These are phyloP conservation scores for Baryphthengus martii DNA, from an alignment of 2,113 vertebrate species.

Conservation along the genomic window DNA sequence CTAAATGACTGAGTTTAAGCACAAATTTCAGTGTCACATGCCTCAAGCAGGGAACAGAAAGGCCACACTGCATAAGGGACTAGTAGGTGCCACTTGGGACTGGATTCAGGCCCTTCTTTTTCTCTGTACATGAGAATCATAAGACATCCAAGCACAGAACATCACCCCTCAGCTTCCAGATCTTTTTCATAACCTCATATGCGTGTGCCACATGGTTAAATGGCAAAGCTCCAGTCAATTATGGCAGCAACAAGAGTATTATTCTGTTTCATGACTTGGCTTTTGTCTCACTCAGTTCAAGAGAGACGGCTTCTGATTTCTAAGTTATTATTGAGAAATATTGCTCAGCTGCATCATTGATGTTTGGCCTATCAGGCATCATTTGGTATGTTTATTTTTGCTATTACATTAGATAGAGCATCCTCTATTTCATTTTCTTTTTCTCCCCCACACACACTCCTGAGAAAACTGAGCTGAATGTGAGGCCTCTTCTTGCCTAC, in stretches of 20 bases:
- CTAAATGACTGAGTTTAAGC: neutral
- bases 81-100: neutral
- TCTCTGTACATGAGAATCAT: neutral
- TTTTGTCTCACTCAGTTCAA: neutral
- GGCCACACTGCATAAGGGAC: neutral
- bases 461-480: neutral
- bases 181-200: neutral
- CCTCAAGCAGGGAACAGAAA: neutral
- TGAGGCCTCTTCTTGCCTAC: neutral
- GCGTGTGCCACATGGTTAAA: neutral
- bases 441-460: neutral
- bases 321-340: neutral
- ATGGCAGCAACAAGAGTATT: neutral
- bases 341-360: neutral
- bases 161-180: neutral
- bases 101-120: neutral
- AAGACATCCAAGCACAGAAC: neutral
- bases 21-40: neutral
- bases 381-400: neutral
- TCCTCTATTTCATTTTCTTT: neutral
- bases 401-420: neutral
- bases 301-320: neutral
- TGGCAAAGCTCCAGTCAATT: too few relatives aligned
- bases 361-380: neutral
- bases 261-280: neutral